A percentile compares a stretch with the other conserved stretches of the same genome.
These are phyloP conservation scores for Elgaria multicarinata DNA, from an alignment of 2,113 vertebrate species.

Conservation along the genomic window DNA sequence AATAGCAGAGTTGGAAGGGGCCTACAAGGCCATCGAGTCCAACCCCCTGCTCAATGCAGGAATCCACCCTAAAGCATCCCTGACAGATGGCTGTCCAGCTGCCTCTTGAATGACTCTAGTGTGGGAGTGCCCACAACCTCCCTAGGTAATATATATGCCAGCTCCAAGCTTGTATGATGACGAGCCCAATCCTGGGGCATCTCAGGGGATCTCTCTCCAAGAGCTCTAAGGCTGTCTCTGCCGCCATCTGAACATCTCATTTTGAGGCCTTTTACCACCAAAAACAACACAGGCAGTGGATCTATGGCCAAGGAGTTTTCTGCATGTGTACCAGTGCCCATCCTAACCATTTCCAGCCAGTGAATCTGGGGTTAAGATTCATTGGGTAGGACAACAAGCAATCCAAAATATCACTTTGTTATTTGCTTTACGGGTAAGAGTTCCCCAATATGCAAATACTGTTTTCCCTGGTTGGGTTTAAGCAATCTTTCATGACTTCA, in stretches of 20 bases:
- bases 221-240: background rate
- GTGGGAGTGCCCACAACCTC: too few relatives aligned
- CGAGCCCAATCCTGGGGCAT: background rate
- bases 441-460: background rate
- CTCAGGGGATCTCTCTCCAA: background rate
- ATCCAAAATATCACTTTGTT: background rate
- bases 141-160: too few relatives aligned
- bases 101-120: too few relatives aligned
- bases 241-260: background rate
- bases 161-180: background rate
- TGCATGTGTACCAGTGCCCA: background rate
- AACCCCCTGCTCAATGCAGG: too few relatives aligned
- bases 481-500: background rate
- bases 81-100: too few relatives aligned
- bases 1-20: too few relatives aligned
- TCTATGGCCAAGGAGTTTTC: background rate
- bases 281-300: background rate
- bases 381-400: too few relatives aligned
- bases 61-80: too few relatives aligned
- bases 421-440: background rate
- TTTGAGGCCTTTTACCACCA: background rate
- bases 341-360: too few relatives aligned
- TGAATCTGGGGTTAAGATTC: too few relatives aligned
- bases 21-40: too few relatives aligned
- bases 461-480: background rate